Evolutionary conservation across 2,113 vertebrate genomes (phyloP), one percentile per base, ranked within the genome.

Genomic region (Pachypanchax playfairii): DNA sequence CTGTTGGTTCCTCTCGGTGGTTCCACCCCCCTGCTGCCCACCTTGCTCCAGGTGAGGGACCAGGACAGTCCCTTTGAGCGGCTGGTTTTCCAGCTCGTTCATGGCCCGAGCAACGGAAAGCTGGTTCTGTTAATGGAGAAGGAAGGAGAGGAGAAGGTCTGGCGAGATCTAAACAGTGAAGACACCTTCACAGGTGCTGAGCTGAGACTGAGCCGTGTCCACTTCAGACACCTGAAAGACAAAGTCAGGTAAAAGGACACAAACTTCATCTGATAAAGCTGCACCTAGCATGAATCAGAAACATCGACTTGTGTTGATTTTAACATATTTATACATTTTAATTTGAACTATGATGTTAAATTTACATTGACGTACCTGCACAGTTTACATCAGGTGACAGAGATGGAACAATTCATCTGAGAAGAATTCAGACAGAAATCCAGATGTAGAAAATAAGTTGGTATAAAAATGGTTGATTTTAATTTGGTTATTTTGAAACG

Each of bases 1-100:
- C 85, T 99, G 33, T 70, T 79, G 39, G 93, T 98, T 5, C 91
- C 89, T 1, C 89, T 97, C 0, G 94, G 93, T 0, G 91, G 93
- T 1, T 63, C 83, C 2, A 88, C 79, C 46, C 85, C 91, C 0
- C 83, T 99, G 18, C 79, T 83, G 26, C 62, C 79, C 3, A 60
- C 87, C 15, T 72, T 95, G 28, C 84, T 98, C 77, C 86, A 81
- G 1, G 62, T 86, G 3, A 60, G 58, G 3, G 93, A 90, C 3
- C 47, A 52, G 0, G 92, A 85, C 22, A 79, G 76, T 39, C 73
- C 67, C 1, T 13, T 70, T 0, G 87, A 89, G 12, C 85, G 50
- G 20, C 86, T 93, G 10, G 3, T 82, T 20, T 91, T 98, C 43
- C 93, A 79, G 0, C 43, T 98, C 0, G 75, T 90, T 8, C 90